These are phyloP conservation scores for Capreolus pygargus DNA, from an alignment of 2,113 vertebrate species.

Conservation along the genomic window DNA sequence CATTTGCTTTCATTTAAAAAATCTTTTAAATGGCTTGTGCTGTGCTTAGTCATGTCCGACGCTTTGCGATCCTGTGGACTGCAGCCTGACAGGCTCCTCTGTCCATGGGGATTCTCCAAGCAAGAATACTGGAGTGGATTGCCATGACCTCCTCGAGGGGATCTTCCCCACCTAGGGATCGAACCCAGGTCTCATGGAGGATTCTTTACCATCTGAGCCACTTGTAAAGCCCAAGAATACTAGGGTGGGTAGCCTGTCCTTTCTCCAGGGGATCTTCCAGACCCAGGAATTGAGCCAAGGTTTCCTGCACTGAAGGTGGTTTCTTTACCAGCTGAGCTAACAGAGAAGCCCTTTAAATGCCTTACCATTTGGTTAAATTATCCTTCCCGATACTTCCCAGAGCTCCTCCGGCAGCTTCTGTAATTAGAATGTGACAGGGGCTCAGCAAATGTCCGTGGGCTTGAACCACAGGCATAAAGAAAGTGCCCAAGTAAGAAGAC, in stretches of 20 bases:
- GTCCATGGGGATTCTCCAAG: not conserved
- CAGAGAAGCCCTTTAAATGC: not conserved
- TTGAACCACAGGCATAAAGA: not conserved
- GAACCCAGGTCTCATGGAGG: not conserved
- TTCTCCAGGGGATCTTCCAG: not conserved
- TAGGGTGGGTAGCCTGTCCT: not conserved
- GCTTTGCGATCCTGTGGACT: not conserved
- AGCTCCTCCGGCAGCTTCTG: not conserved
- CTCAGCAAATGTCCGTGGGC: not conserved
- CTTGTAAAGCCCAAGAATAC: not conserved
- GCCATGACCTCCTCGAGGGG: not conserved
- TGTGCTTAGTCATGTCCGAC: not conserved
- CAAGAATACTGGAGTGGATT: not conserved
- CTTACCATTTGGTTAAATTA: not conserved
- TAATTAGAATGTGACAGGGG: fast-evolving
- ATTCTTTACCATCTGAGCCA: not conserved
- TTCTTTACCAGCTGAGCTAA: not conserved
- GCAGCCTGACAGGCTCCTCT: not conserved
- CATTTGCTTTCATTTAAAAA: not conserved
- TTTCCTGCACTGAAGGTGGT: not conserved
- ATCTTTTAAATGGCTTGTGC: not conserved
- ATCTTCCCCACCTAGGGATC: not conserved
- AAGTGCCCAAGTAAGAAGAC: not conserved
- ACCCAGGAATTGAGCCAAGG: not conserved
- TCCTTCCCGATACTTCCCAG: not conserved